Base-by-base conservation (phyloP, 2,888 invertebrate species). In the Hemaris fuciformis region DNA sequence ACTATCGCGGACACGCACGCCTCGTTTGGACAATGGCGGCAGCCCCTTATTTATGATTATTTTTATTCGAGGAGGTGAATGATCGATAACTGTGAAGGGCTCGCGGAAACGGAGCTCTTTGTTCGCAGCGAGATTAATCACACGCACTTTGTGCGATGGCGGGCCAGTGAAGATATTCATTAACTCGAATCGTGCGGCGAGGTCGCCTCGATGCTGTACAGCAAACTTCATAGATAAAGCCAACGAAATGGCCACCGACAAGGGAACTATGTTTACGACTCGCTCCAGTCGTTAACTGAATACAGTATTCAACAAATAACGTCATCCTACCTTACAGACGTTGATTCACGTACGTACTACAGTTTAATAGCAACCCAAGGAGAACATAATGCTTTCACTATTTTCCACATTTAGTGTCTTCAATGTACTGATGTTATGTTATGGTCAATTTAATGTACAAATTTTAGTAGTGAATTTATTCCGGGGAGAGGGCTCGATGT, bases 71-170 rank as follows among this genome's bases (percentile, higher is more conserved):
- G 81, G 82, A 84, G 85, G 83, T 83, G 83, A 81, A 85, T 90
- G 90, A 91, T 91, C 89, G 91, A 92, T 92, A 81, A 84, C 64
- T 10, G 70, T 70, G 72, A 78, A 84, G 87, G 87, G 86, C 80
- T 81, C 81, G 83, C 84, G 80, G 81, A 87, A 86, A 85, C 83
- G 78, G 81, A 83, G 79, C 83, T 86, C 88, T 90, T 92, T 91
- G 91, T 92, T 88, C 84, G 79, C 71, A 68, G 77, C 75, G 83
- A 87, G 87, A 91, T 90, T 90, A 89, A 91, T 91, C 88, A 88
- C 81, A 89, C 84, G 77, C 81, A 74, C 76, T 82, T 77, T 79
- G 75, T 84, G 84, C 87, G 85, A 86, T 85, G 81, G 79, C 82
- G 81, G 72, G 73, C 69, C 76, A 79, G 74, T 80, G 76, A 82